Base-by-base conservation (phyloP, 2,797 vertebrate genomes). In the Microctenopoma stevenorrisi region DNA sequence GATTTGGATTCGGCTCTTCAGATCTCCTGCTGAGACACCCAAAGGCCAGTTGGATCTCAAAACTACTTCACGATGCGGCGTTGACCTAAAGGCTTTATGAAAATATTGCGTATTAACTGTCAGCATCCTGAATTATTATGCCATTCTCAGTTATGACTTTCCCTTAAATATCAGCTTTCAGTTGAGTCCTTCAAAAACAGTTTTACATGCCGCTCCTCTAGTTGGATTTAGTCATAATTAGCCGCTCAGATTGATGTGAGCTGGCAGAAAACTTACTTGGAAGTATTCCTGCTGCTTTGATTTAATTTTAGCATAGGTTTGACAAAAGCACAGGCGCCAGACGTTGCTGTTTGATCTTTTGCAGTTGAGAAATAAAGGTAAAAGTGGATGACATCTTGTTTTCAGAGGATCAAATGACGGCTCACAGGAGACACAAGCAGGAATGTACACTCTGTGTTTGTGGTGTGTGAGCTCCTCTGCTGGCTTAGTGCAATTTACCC, bases 141-240 rank as follows among this genome's bases (percentile, higher is more conserved):
- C 28, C 22, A 12, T 38, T 67, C 50, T 43, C 15, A 26, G 14
- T 35, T 33, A 7, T 9, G n/a, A 3, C 37, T 64, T 49, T 9
- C 22, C 22, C 52, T 53, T 62, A 11, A 55, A 68, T 48, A 54
- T 44, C 11, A 74, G 42, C 33, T 50, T 65, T 15, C 74, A 64
- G 40, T 62, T 50, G 37, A 68, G 56, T 74, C 48, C 60, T 43
- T 77, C 13, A 67, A 51, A 49, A 51, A 50, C 18, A 28, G 5
- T 43, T 12, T 30, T 43, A n/a, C 38, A 25, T 47, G 13, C 42
- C 55, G 43, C 7, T 76, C 55, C 51, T 38, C 44, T 51, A 55
- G 35, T 74, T 64, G 16, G 30, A 48, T 54, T 75, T 66, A 35
- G 35, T 67, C 42, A 18, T 69, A 68, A 81, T 72, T 52, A 64